phyloP scores from a whole-genome alignment of 2,113 vertebrate genomes.

The Muscicapa adusta region DNA sequence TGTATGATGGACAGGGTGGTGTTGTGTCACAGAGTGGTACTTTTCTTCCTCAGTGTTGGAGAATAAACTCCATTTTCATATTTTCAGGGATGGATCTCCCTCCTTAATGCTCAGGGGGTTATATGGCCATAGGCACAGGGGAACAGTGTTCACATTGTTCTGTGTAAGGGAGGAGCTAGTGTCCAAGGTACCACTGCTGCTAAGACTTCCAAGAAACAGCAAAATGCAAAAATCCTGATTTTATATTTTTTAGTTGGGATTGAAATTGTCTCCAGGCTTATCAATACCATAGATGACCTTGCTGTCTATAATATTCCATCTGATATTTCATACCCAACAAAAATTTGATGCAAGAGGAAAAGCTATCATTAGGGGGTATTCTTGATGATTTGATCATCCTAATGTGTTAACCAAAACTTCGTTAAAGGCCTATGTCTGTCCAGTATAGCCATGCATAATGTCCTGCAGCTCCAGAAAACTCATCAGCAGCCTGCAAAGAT shows the following conservation, averaged over 20 bases:
- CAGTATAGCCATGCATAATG: not conserved
- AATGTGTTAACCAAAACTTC: not conserved
- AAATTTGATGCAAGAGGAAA: not conserved
- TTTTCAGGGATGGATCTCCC: not conserved
- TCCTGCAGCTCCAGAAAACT: conserved; percentile 20
- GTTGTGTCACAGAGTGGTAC: rapidly evolving
- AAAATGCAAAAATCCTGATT: conserved; percentile 5
- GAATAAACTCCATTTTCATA: not conserved
- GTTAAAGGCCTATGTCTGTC: not conserved
- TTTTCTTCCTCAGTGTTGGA: not conserved
- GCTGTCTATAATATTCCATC: conserved; percentile 38
- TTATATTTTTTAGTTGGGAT: conserved; percentile 28
- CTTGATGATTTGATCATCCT: not conserved
- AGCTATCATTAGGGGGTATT: not conserved
- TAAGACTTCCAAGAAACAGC: not conserved
- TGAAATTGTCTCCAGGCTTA: not conserved
- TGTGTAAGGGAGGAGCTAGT: not conserved
- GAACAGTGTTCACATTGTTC: not conserved
- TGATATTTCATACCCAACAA: conserved; percentile 38
- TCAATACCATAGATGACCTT: not conserved
- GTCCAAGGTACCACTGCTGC: not conserved
- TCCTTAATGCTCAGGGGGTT: not conserved
- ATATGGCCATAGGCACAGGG: not conserved
- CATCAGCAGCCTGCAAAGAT: not conserved
- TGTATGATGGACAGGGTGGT: not conserved